Percentiles rank a stretch among this genome's conserved stretches.
These are phyloP conservation scores for Dipodomys stephensi DNA, from an alignment of 2,113 vertebrate species.

Conservation along the genomic window DNA sequence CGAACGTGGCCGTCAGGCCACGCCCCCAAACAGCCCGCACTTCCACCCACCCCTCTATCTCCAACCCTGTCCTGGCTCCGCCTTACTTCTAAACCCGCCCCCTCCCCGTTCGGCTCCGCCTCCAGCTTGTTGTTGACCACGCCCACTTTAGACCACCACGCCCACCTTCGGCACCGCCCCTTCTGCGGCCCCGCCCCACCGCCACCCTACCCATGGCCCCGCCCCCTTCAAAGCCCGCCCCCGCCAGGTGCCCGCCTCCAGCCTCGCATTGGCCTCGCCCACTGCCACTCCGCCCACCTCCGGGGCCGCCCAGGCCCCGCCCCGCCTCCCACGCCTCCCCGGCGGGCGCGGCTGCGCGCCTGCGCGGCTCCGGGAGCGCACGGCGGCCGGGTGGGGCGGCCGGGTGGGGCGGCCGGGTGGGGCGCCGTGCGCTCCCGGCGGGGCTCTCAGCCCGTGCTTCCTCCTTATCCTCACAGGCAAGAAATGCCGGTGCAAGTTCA, in stretches of 20 bases:
- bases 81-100: not conserved
- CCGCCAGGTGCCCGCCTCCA: not conserved
- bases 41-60: too few species aligned
- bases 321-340: not conserved
- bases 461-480: conserved; percentile 82
- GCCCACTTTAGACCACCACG: too few species aligned
- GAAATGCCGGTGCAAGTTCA: conserved; percentile 91
- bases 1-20: too few species aligned
- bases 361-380: too few species aligned
- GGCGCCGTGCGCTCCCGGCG: not conserved
- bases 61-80: too few species aligned
- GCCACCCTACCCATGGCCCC: too few species aligned
- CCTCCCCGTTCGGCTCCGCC: not conserved
- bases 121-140: too few species aligned
- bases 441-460: not conserved
- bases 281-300: not conserved
- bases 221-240: not conserved
- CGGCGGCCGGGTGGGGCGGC: too few species aligned
- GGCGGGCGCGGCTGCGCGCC: too few species aligned
- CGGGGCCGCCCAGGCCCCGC: not conserved
- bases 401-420: too few species aligned
- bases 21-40: too few species aligned
- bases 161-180: too few species aligned
- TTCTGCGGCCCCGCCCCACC: not conserved
- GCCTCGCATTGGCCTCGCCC: not conserved